phyloP scores from a whole-genome alignment of 2,888 invertebrate species.

The Brenthis ino region DNA sequence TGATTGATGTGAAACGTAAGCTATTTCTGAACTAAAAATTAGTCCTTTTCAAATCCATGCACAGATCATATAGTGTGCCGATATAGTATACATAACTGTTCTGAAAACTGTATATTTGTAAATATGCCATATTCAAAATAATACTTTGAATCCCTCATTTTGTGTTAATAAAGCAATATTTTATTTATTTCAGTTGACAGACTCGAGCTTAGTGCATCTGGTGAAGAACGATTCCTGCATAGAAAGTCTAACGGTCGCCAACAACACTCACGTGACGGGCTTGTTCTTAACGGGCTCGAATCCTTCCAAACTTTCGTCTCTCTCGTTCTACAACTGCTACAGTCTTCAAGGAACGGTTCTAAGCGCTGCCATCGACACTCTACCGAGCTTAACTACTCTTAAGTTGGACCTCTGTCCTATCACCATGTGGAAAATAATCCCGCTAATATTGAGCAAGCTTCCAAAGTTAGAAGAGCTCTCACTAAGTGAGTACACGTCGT shows the following conservation, averaged over 20 bases:
- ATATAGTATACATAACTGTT: too few species aligned
- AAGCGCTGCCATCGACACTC: conserved; percentile 57
- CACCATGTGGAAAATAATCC: conserved; percentile 69
- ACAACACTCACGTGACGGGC: conserved; percentile 72
- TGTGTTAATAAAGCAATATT: not conserved
- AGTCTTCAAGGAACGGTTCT: conserved; percentile 69
- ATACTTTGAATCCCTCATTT: not conserved
- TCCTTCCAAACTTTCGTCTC: conserved; percentile 54
- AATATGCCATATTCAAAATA: not conserved
- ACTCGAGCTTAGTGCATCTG: conserved; percentile 67
- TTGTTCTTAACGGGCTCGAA: conserved; percentile 64
- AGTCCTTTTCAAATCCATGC: too few species aligned
- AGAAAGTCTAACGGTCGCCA: conserved; percentile 62
- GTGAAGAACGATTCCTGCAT: conserved; percentile 64
- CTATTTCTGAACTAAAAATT: too few species aligned
- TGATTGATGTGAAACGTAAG: too few species aligned
- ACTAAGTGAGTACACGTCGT: conserved; percentile 63
- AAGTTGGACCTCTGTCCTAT: conserved; percentile 65
- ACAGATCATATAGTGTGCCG: too few species aligned
- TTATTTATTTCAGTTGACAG: conserved; percentile 60
- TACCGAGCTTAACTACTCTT: conserved; percentile 60
- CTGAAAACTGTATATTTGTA: not conserved
- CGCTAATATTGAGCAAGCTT: conserved; percentile 61
- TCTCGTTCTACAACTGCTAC: conserved; percentile 72
- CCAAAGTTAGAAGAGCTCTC: conserved; percentile 66